Evolutionary conservation across 2,888 invertebrate species (phyloP), one percentile per base, ranked within the genome.

Genomic region (Cotesia congregata): DNA sequence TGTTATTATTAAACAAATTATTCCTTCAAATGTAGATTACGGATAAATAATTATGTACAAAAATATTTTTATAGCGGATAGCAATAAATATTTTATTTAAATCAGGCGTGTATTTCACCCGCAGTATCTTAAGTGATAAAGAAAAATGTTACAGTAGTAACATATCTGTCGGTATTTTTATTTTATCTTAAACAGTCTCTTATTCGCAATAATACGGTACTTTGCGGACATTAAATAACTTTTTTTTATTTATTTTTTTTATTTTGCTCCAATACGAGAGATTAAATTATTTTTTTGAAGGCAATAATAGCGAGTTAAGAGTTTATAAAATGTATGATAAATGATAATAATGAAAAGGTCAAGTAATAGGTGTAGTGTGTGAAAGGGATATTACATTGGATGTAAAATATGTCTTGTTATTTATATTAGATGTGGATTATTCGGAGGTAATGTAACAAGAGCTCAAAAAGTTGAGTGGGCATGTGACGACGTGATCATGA

Each of bases 401-500:
- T 12, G 12, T 50, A 50, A 50, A 50, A 50, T 12, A 50, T 12
- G 12, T 12, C 3, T 50, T 12, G 30, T 30, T 30, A 77, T 75
- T 17, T 30, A 60, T 38, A 72, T 38, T 72, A 65, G 59, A 71
- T 40, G 30, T 62, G 50, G 50, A 41, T 50, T 65, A 70, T 70
- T 70, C 17, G 50, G 50, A 50, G 50, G 50, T 50, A 50, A 50
- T 17, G 70, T 70, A 70, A 70, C 64, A 41, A 73, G 72, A 65
- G 65, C 64, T 73, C 72, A 50, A 65, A 65, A 72, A 59, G 64
- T 64, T 65, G 72, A 41, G 72, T 67, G 67, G 68, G 76, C 79
- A 72, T 75, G 78, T 79, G 80, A 72, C 80, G 75, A 67, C 71
- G 67, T 30, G 50, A 65, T 65, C 70, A 59, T 75, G 68, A 78